Base-by-base conservation (phyloP, 1,140 invertebrate species). In the Neodiprion fabricii region DNA sequence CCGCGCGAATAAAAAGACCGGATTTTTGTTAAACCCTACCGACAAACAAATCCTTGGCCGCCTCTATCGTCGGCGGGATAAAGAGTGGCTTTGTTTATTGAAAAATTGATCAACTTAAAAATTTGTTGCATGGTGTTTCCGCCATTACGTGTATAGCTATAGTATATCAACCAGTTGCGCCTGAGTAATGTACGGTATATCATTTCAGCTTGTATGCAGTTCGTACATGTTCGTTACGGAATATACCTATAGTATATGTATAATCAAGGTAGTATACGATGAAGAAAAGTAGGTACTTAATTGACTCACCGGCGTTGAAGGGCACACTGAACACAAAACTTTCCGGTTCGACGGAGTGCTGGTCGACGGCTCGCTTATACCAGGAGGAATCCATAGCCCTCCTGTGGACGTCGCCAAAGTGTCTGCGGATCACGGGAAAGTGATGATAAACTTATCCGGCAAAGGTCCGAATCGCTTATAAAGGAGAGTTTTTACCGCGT, bases 241-340 rank as follows among this genome's bases (percentile, higher is more conserved):
- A 5, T 40, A 40, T 40, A 40, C 28, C 28, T 40, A 40, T 40
- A 40, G 28, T 40, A 40, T 21, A 21, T 21, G 17, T 21, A 21
- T 21, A 21, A 21, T 21, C 17, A 21, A 21, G 17, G 17, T 21
- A 21, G 17, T 40, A 40, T 40, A 40, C 5, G 28, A 40, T 40
- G 28, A 3, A 40, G 28, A 40, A 40, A 40, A 40, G 28, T 21
- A 21, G 17, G 17, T 40, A 40, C 28, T 76, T 23, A 74, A 65
- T 53, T 76, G 23, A 79, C 85, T 82, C 89, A 90, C 91, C 95
- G 78, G 94, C 94, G 82, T 95, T 92, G 81, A 95, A 97, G 5
- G 96, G 96, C 9, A 98, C 95, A 73, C 96, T 97, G 85, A 95
- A 98, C 0, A 97, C 96, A 85, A 97, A 98, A 81, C 95, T 96